Conservation (phyloP, 2,113 vertebrate species). For the Peucedramus taeniatus region DNA sequence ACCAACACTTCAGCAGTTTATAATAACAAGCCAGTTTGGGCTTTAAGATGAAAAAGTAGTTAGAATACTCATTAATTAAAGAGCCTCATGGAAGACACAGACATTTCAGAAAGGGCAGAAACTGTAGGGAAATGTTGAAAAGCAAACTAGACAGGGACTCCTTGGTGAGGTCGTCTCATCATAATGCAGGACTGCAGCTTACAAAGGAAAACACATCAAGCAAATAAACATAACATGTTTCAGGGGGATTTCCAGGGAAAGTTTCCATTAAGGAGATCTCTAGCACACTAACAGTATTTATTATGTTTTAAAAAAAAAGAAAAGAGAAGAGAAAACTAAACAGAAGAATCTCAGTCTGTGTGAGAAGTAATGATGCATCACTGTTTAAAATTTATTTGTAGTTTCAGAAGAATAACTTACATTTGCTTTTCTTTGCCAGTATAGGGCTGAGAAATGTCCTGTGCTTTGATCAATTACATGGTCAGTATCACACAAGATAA, state of each 20-base stretch:
- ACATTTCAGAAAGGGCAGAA: not conserved
- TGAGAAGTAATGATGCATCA: not conserved
- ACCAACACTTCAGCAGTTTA: not conserved
- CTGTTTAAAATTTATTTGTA: not conserved
- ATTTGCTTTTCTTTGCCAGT: not conserved
- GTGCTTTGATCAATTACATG: not conserved
- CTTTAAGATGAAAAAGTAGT: not conserved
- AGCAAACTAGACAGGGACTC: not conserved
- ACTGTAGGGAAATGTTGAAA: not conserved
- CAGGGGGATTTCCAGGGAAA: not conserved
- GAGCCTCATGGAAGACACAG: not conserved
- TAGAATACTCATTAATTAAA: not conserved
- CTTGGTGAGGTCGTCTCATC: not conserved
- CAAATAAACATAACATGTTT: not conserved
- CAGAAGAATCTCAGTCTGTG: not conserved
- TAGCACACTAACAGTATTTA: not conserved
- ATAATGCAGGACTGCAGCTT: not conserved
- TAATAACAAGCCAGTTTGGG: accelerated
- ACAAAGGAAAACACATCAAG: not conserved
- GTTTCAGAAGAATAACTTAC: not conserved
- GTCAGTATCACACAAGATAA: not conserved
- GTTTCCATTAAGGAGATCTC: not conserved
- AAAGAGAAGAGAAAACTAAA: accelerated
- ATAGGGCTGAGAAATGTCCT: not conserved
- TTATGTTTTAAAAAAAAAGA: not conserved